Conservation (phyloP, 1,140 invertebrate genomes). For the Caenorhabditis brenneri region DNA sequence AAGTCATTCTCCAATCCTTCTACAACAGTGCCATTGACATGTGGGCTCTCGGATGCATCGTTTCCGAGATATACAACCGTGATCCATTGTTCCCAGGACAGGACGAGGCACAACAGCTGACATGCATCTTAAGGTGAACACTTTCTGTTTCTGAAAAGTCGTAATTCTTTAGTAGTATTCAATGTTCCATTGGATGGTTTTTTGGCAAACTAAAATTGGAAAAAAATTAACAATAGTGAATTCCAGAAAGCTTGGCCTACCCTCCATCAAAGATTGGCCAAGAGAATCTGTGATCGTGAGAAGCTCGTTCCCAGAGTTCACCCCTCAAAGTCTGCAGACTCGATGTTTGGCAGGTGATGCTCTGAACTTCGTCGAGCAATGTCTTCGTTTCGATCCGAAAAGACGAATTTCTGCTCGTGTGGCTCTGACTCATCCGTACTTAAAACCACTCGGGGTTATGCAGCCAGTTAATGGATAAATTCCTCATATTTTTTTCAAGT, state of each 20-base stretch:
- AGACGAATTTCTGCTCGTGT: neutral
- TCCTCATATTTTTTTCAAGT: too few relatives aligned
- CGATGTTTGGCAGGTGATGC: neutral
- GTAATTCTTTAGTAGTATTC: too few relatives aligned
- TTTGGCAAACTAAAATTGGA: too few relatives aligned
- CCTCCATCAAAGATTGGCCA: slow-evolving; percentile 51
- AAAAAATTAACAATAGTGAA: too few relatives aligned
- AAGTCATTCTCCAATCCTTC: slow-evolving; percentile 84
- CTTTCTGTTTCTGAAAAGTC: too few relatives aligned
- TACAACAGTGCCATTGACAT: slow-evolving; percentile 93
- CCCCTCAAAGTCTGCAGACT: neutral
- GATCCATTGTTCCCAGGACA: slow-evolving; percentile 80
- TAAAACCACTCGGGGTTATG: too few relatives aligned
- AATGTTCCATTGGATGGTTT: too few relatives aligned
- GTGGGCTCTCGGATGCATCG: slow-evolving; percentile 93
- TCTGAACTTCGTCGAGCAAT: neutral
- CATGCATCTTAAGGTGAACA: slow-evolving; percentile 84
- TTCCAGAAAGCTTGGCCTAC: slow-evolving; percentile 56
- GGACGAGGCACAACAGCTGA: slow-evolving; percentile 85
- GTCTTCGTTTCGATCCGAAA: slow-evolving; percentile 2
- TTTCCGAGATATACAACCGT: slow-evolving; percentile 78
- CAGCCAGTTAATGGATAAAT: too few relatives aligned
- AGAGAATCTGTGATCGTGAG: slow-evolving; percentile 46
- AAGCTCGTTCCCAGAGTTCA: slow-evolving; percentile 35
- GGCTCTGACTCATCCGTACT: neutral